Evolutionary conservation across 2,888 invertebrate species (phyloP), one percentile per base, ranked within the genome.

Genomic region (Coenonympha glycerion): DNA sequence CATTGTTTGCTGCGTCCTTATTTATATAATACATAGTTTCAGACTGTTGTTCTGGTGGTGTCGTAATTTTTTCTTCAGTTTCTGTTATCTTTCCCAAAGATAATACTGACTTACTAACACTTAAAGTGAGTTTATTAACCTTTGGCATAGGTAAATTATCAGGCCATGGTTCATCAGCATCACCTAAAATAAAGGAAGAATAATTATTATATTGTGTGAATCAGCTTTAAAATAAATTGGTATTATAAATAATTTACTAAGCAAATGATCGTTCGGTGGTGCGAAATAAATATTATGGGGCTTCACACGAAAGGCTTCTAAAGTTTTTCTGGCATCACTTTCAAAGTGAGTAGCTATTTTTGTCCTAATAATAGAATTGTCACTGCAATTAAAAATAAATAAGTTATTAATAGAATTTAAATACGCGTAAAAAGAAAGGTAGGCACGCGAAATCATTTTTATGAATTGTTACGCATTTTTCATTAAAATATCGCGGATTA

Each of bases 131-230:
- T 65, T 71, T 81, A 6, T 71, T 81, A 6, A 72, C 33, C 31
- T 52, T 19, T 28, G 65, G 64, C 28, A 57, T 47, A 6, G 55
- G 21, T 16, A 71, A 57, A 47, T 76, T 64, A 41, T 56, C 57
- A 9, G 85, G 85, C 86, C 86, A 86, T 22, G 62, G 48, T 63
- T 86, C 86, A 56, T 86, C 82, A 30, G 69, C 79, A 34, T 70
- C 58, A 64, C 72, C 85, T 84, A 48, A 49, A 16, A 22, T 47
- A 9, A 22, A 31, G 9, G 37, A 22, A 15, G 33, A 41, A 31
- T 34, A 34, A 39, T 28, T 28, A 30, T 30, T 18, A 8, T 21
- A 31, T 30, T 13, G 6, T 33, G 3, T 33, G 16, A 16, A 3
- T 2, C 16, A 16, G 3, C 3, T 16, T 6, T 26, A 9, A 9